Conservation (phyloP, 2,113 vertebrate species). For the Dipodomys stephensi region DNA sequence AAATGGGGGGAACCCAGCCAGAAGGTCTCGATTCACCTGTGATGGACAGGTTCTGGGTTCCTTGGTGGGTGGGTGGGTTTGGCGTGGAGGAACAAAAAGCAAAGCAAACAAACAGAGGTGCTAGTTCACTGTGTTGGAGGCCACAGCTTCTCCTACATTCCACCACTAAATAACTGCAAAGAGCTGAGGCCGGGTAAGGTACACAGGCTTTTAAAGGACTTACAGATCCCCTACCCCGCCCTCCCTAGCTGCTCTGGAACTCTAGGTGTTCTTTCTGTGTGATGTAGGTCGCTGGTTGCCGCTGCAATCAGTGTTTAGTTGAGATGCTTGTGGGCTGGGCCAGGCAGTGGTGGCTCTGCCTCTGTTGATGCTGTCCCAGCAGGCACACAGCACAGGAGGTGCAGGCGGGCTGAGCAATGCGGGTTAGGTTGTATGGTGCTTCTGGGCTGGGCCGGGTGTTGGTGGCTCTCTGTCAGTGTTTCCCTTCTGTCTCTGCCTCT, state of each 20-base stretch:
- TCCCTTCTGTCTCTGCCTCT: too few relatives aligned
- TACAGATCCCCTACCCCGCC: conserved; percentile 21
- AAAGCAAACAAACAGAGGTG: conserved; percentile 77
- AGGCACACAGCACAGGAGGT: too few relatives aligned
- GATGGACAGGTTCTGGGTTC: conserved; percentile 75
- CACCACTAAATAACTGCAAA: conserved; percentile 73
- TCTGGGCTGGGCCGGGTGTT: too few relatives aligned
- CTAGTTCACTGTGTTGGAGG: conserved; percentile 75
- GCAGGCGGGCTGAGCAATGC: too few relatives aligned
- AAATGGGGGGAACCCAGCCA: conserved; percentile 84
- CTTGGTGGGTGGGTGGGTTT: conserved; percentile 67
- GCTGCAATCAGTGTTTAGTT: too few relatives aligned
- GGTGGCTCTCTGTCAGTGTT: too few relatives aligned
- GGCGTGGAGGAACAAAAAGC: conserved; percentile 71
- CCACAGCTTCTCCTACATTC: conserved; percentile 80
- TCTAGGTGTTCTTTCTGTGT: not conserved
- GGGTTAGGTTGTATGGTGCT: too few relatives aligned
- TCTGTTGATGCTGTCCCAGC: too few relatives aligned
- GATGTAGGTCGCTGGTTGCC: too few relatives aligned
- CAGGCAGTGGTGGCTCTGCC: too few relatives aligned
- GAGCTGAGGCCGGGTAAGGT: conserved; percentile 76
- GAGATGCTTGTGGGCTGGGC: too few relatives aligned
- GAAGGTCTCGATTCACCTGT: conserved; percentile 85
- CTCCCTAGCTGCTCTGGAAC: conserved; percentile 85
- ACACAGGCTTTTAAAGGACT: conserved; percentile 85